Evolutionary conservation across 1,140 invertebrate genomes (phyloP).

Genomic region (Calosoma granatense): DNA sequence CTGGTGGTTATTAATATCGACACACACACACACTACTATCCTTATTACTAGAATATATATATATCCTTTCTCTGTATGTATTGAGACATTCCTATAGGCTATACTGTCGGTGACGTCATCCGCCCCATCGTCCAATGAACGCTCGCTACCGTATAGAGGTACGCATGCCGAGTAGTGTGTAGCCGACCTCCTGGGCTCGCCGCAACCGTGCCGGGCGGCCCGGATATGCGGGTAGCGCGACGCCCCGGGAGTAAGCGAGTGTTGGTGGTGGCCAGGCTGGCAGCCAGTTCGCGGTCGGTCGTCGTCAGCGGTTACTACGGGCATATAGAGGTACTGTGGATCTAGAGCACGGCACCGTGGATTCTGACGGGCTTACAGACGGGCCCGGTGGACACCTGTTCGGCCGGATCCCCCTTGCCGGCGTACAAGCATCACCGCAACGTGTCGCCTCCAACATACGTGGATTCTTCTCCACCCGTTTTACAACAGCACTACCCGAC

Average conservation of each 20-base stretch:
- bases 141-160: too few species aligned
- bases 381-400: conserved; percentile 25
- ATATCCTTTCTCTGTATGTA: too few species aligned
- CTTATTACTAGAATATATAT: too few species aligned
- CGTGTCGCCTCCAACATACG: conserved; percentile 45
- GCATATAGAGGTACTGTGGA: conserved; percentile 18
- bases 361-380: conserved; percentile 19
- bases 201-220: neutral
- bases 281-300: neutral
- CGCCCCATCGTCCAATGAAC: too few species aligned
- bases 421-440: conserved; percentile 41
- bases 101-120: neutral
- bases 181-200: conserved; percentile 16
- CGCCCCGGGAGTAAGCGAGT: conserved; percentile 19
- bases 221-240: conserved; percentile 17
- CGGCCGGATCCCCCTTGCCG: conserved; percentile 27
- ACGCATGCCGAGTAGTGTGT: too few species aligned
- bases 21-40: too few species aligned
- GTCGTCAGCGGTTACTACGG: neutral
- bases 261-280: too few species aligned
- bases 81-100: too few species aligned
- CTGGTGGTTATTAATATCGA: too few species aligned
- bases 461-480: conserved; percentile 43
- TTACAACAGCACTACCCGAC: conserved; percentile 42
- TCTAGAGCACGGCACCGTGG: conserved; percentile 28